Conservation (phyloP, 2,797 vertebrate genomes). For the Halcyon smyrnensis region DNA sequence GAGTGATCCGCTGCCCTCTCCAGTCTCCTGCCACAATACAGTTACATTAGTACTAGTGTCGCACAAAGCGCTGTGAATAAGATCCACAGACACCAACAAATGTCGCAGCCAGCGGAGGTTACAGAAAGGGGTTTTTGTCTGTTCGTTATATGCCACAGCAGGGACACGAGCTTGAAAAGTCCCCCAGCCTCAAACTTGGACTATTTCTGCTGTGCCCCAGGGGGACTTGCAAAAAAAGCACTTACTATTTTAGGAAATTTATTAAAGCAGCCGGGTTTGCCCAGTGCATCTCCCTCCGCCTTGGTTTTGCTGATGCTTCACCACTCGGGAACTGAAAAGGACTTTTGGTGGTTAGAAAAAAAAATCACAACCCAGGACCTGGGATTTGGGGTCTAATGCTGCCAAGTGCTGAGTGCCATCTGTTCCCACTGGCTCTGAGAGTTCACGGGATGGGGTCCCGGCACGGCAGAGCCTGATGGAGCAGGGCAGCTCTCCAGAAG, state of each 20-base stretch:
- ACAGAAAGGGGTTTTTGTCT: constrained; percentile 70
- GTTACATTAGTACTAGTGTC: constrained; percentile 62
- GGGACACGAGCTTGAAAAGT: constrained; percentile 56
- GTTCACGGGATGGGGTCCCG: constrained; percentile 9
- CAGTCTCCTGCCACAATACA: constrained; percentile 45
- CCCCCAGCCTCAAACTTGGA: constrained; percentile 56
- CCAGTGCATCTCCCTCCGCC: rapidly evolving
- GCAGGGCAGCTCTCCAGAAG: constrained; percentile 60
- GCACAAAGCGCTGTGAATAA: constrained; percentile 23
- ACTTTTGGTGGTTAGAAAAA: constrained; percentile 2
- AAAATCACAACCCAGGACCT: neutral
- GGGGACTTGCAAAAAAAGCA: neutral
- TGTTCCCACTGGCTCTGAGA: constrained; percentile 46
- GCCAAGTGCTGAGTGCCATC: constrained; percentile 68
- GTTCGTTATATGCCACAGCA: constrained; percentile 35
- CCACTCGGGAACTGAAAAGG: neutral
- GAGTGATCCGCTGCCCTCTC: constrained; percentile 61
- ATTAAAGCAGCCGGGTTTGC: neutral
- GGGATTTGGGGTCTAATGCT: constrained; percentile 46
- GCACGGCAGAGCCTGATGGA: neutral
- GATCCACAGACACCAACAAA: constrained; percentile 27
- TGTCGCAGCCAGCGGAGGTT: constrained; percentile 55
- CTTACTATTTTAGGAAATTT: neutral
- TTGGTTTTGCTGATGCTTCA: neutral
- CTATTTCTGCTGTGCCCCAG: neutral